phyloP scores from a whole-genome alignment of 37 sponge, comb jelly and placozoan genomes.

The Petrosia ficiformis region DNA sequence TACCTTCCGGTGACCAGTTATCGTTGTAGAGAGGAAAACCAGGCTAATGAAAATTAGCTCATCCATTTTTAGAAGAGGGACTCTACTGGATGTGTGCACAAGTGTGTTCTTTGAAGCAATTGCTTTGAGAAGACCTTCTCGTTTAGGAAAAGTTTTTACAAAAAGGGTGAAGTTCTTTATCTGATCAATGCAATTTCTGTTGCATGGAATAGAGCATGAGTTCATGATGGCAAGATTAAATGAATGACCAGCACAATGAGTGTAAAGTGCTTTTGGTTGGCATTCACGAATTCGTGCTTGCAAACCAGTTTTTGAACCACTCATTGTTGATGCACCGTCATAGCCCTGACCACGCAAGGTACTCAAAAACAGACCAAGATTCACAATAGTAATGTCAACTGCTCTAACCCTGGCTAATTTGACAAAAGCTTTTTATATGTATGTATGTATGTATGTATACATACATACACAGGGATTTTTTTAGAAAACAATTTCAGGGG shows the following conservation, averaged over 20 bases:
- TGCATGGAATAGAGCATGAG: constrained; percentile 41
- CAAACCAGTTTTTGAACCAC: constrained; percentile 62
- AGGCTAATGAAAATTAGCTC: constrained; percentile 58
- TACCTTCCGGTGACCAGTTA: background rate
- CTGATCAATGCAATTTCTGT: constrained; percentile 36
- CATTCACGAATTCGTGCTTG: constrained; percentile 31
- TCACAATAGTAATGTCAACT: constrained; percentile 40
- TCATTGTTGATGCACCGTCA: constrained; percentile 69
- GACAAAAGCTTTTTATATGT: too few relatives aligned
- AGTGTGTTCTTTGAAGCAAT: constrained; percentile 21
- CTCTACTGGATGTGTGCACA: constrained; percentile 4
- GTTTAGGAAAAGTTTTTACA: constrained; percentile 23
- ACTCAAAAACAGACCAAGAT: constrained; percentile 38
- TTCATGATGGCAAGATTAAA: constrained; percentile 39
- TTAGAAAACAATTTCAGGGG: too few relatives aligned
- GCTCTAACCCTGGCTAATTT: constrained; percentile 49
- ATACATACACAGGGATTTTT: too few relatives aligned
- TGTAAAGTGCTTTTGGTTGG: constrained; percentile 45
- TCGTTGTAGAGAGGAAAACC: too few relatives aligned
- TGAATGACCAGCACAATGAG: constrained; percentile 59
- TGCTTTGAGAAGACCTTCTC: constrained; percentile 18
- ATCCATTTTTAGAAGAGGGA: constrained; percentile 40
- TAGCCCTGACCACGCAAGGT: constrained; percentile 62
- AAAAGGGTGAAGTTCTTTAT: constrained; percentile 8
- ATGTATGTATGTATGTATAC: too few relatives aligned